Conservation (phyloP, 2,888 invertebrate genomes). For the Yponomeuta sedellus region DNA sequence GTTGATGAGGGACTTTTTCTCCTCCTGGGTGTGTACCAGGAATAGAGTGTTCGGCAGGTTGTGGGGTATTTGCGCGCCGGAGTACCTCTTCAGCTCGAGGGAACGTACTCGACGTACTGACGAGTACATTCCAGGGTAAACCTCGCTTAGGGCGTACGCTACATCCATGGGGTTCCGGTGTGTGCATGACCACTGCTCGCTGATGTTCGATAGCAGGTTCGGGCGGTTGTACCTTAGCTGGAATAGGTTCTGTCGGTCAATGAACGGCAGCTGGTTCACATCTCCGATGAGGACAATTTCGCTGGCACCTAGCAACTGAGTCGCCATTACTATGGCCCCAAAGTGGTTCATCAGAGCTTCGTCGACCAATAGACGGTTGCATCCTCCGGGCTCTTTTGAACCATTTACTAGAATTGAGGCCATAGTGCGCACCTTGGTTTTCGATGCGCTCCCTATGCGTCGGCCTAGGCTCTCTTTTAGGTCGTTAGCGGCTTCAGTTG, state of each 20-base stretch:
- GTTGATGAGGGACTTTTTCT: constrained; percentile 15
- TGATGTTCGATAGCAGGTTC: constrained; percentile 22
- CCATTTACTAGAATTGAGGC: constrained; percentile 19
- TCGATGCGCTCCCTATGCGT: constrained; percentile 4
- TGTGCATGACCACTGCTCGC: constrained; percentile 21
- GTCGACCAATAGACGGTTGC: constrained; percentile 18
- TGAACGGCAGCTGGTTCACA: constrained; percentile 27
- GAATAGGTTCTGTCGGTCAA: too few relatives aligned
- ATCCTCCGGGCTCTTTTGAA: not conserved
- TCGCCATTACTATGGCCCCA: constrained; percentile 25
- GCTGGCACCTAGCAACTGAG: constrained; percentile 15
- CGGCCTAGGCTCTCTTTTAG: not conserved
- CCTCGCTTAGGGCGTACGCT: constrained; percentile 18
- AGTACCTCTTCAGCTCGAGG: not conserved
- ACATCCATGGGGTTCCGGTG: constrained; percentile 15
- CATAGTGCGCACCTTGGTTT: constrained; percentile 9
- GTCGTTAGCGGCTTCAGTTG: constrained; percentile 5
- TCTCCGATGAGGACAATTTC: constrained; percentile 27
- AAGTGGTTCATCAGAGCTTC: constrained; percentile 29
- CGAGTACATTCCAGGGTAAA: constrained; percentile 16
- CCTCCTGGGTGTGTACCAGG: too few relatives aligned
- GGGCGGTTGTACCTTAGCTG: too few relatives aligned
- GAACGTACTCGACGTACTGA: constrained; percentile 3
- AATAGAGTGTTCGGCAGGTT: not conserved
- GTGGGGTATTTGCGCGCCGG: constrained; percentile 9